phyloP scores from a whole-genome alignment of 2,888 invertebrate species.

The Cacoxenus indagator region DNA sequence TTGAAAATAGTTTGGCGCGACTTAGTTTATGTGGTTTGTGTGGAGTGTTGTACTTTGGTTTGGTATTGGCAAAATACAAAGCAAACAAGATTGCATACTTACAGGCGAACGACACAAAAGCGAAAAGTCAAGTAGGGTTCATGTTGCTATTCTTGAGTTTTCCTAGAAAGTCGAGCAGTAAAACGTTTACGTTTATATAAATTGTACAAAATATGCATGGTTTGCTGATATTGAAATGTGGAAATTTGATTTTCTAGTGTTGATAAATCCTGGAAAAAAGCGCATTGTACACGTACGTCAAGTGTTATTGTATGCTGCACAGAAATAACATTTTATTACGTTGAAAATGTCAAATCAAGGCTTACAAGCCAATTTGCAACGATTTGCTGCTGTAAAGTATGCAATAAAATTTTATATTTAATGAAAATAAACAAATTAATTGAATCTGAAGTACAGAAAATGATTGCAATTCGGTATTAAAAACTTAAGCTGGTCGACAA shows the following conservation, averaged over 20 bases:
- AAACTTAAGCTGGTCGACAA: slow-evolving; percentile 24
- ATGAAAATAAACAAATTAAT: neutral
- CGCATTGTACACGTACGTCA: no score
- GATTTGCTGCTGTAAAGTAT: neutral
- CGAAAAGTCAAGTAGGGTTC: neutral
- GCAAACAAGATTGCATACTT: neutral
- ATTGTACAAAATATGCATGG: neutral
- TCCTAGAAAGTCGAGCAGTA: neutral
- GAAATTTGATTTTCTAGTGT: neutral
- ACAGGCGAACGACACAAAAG: neutral
- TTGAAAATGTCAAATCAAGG: neutral
- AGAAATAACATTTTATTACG: neutral
- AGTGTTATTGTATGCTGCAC: no score
- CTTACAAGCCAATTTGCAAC: neutral
- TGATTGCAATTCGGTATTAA: neutral
- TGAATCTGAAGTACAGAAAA: neutral
- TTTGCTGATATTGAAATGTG: neutral
- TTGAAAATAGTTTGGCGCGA: slow-evolving; percentile 12
- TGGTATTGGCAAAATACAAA: neutral
- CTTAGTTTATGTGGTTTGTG: slow-evolving; percentile 3
- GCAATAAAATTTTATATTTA: neutral
- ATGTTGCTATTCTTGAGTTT: neutral
- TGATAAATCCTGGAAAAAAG: no score
- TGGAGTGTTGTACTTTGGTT: no score
- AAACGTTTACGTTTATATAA: neutral